Evolutionary conservation across 23 tunicate genomes (phyloP).

Genomic region (Aplidium turbinatum): DNA sequence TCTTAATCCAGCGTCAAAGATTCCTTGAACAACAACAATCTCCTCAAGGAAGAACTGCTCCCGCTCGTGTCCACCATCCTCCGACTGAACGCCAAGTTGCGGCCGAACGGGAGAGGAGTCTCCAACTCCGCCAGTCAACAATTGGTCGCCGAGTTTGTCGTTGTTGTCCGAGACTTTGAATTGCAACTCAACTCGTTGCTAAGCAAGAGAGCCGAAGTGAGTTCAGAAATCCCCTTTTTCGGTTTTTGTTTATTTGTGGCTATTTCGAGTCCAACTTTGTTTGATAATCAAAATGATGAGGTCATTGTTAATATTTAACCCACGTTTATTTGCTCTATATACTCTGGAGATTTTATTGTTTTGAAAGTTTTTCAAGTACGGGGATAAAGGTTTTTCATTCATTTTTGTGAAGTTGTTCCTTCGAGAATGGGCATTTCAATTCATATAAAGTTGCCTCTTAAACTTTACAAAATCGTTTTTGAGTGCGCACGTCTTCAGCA

Average conservation of each 20-base stretch:
- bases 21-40: slow-evolving; percentile 24
- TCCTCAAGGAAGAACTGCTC: slow-evolving; percentile 48
- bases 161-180: slow-evolving; percentile 49
- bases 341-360: background rate
- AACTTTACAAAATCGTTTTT: too few relatives aligned
- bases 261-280: background rate
- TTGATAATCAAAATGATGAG: too few relatives aligned
- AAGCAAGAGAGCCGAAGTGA: slow-evolving; percentile 44
- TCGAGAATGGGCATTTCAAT: too few relatives aligned
- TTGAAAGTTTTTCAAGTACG: background rate
- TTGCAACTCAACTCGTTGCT: slow-evolving; percentile 40
- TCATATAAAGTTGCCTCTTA: too few relatives aligned
- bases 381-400: too few relatives aligned
- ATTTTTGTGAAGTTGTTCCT: too few relatives aligned
- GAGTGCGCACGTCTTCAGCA: too few relatives aligned
- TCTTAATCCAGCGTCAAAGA: slow-evolving; percentile 48
- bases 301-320: too few relatives aligned
- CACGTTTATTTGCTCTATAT: background rate
- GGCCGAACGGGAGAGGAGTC: slow-evolving; percentile 62
- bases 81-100: slow-evolving; percentile 65
- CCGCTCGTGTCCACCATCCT: slow-evolving; percentile 50
- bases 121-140: slow-evolving; percentile 49
- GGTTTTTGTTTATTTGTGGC: background rate
- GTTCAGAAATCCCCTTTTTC: background rate
- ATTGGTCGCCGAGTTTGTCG: slow-evolving; percentile 50